Evolutionary conservation across 2,113 vertebrate genomes (phyloP).

Genomic region (Oreocharis arfaki): DNA sequence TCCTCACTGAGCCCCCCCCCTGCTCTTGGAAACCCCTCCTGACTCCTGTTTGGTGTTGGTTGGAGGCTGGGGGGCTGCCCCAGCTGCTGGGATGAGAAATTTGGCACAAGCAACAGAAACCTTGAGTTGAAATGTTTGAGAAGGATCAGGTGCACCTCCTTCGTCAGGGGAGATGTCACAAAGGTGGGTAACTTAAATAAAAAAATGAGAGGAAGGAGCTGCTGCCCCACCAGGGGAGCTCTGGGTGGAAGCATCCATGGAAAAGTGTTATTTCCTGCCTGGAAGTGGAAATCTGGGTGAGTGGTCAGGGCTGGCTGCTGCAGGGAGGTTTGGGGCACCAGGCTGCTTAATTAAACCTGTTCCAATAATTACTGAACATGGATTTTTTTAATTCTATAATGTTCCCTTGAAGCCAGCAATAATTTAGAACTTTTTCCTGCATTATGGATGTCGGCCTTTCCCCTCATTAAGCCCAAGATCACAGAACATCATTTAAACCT

Average conservation of each 20-base stretch:
- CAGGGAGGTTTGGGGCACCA: not conserved
- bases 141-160: not conserved
- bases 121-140: not conserved
- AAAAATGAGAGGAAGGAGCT: not conserved
- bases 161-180: not conserved
- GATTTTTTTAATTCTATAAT: not conserved
- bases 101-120: not conserved
- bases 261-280: not conserved
- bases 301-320: not conserved
- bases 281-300: not conserved
- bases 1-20: not conserved
- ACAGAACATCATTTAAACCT: conserved; percentile 21
- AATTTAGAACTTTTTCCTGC: not conserved
- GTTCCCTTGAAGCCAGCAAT: not conserved
- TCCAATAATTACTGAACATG: not conserved
- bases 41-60: not conserved
- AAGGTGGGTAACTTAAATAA: not conserved
- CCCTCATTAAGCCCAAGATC: conserved; percentile 14
- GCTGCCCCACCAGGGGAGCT: not conserved
- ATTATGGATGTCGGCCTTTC: not conserved
- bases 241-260: not conserved
- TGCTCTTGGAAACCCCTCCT: not conserved
- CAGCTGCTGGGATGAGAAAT: not conserved
- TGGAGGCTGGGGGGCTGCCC: not conserved
- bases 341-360: not conserved